Conservation (phyloP, 2,888 invertebrate genomes). For the Zonitis immaculata region DNA sequence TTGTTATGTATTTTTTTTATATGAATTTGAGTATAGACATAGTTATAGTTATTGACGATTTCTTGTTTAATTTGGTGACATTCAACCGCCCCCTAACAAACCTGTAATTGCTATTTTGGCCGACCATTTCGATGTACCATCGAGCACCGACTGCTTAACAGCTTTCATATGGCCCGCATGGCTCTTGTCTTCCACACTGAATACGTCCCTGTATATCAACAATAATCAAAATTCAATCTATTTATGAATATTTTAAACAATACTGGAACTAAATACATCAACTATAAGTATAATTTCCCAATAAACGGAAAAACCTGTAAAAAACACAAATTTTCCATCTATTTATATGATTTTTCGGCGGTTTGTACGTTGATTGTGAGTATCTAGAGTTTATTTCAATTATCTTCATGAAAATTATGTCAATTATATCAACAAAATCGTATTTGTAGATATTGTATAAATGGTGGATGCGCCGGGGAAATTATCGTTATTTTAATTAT, state of each 20-base stretch:
- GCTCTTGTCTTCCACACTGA: slow-evolving; percentile 90
- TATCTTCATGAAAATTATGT: no score
- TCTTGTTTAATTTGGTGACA: neutral
- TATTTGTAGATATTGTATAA: neutral
- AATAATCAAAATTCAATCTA: slow-evolving; percentile 10
- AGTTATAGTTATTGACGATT: neutral
- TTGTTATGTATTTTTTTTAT: no score
- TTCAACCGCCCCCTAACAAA: slow-evolving; percentile 56
- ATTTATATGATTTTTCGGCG: no score
- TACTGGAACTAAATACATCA: slow-evolving; percentile 4
- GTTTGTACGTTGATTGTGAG: no score
- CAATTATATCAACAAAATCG: no score
- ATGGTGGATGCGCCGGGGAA: neutral
- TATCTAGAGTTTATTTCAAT: no score
- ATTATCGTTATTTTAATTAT: neutral
- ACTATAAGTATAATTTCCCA: neutral
- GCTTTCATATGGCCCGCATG: slow-evolving; percentile 96
- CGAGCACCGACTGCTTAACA: slow-evolving; percentile 97
- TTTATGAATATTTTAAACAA: no score
- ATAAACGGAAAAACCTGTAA: neutral
- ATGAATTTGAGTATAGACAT: neutral
- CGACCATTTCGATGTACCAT: slow-evolving; percentile 99
- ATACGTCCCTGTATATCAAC: slow-evolving; percentile 72
- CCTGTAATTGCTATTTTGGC: slow-evolving; percentile 99
- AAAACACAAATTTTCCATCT: no score